These are phyloP conservation scores for Bathynomus jamesi DNA, from an alignment of 1,140 invertebrate species.

Conservation along the genomic window DNA sequence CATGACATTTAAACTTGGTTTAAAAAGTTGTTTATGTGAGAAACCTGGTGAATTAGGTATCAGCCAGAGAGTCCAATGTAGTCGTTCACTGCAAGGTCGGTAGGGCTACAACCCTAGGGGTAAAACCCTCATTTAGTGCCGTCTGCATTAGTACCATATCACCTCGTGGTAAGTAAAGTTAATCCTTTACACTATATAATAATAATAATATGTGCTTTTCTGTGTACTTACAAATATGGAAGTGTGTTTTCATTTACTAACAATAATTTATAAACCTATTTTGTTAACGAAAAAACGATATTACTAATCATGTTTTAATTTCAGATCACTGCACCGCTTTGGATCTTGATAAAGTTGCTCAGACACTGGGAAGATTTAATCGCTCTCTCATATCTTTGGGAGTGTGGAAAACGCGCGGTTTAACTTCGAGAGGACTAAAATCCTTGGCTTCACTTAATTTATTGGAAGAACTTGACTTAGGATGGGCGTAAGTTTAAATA, in stretches of 20 bases:
- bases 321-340: constrained; percentile 19
- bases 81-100: no score
- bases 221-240: not conserved
- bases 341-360: constrained; percentile 29
- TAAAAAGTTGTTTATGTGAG: not conserved
- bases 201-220: not conserved
- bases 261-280: not conserved
- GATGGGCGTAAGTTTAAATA: constrained; percentile 21
- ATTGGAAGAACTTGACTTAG: constrained; percentile 28
- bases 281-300: not conserved
- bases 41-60: no score
- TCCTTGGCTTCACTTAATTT: constrained; percentile 25
- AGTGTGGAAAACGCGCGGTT: constrained; percentile 34
- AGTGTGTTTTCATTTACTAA: not conserved
- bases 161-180: not conserved
- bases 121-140: not conserved
- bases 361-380: constrained; percentile 25
- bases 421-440: constrained; percentile 21
- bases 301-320: not conserved
- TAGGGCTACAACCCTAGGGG: no score
- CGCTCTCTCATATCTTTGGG: constrained; percentile 18
- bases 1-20: not conserved
- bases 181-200: not conserved
- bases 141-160: not conserved
- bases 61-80: no score